Conservation (phyloP, 2,113 vertebrate genomes). For the Paradisaea rubra region DNA sequence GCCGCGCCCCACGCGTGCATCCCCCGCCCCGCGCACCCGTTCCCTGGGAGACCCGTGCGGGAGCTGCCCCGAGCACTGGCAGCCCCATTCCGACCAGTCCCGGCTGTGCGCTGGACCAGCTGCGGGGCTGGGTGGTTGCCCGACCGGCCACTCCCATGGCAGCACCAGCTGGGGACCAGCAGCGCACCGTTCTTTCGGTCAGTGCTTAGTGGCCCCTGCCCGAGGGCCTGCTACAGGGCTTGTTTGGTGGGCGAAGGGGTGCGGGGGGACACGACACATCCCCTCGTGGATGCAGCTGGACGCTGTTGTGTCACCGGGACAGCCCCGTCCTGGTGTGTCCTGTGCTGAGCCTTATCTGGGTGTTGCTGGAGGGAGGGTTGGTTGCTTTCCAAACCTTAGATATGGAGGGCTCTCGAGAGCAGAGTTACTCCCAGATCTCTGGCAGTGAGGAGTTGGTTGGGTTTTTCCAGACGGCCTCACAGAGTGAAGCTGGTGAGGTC, state of each 20-base stretch:
- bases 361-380: background rate
- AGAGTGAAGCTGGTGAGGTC: background rate
- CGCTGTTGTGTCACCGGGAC: background rate
- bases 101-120: background rate
- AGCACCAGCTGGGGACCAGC: background rate
- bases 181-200: background rate
- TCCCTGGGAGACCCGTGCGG: background rate
- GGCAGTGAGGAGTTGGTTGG: background rate
- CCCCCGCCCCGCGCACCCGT: conserved; percentile 64
- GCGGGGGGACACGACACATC: rapidly evolving
- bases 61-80: background rate
- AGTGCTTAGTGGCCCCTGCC: background rate
- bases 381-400: background rate
- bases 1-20: conserved; percentile 72
- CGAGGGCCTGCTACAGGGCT: background rate
- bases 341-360: background rate
- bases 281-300: background rate
- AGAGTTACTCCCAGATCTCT: background rate
- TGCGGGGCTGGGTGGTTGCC: background rate
- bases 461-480: background rate
- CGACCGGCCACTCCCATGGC: rapidly evolving
- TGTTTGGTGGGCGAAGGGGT: background rate
- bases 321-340: background rate
- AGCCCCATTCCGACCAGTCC: background rate
- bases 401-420: background rate